phyloP scores from a whole-genome alignment of 64 coral and sea anemone genomes.

The Montipora efflorescens region DNA sequence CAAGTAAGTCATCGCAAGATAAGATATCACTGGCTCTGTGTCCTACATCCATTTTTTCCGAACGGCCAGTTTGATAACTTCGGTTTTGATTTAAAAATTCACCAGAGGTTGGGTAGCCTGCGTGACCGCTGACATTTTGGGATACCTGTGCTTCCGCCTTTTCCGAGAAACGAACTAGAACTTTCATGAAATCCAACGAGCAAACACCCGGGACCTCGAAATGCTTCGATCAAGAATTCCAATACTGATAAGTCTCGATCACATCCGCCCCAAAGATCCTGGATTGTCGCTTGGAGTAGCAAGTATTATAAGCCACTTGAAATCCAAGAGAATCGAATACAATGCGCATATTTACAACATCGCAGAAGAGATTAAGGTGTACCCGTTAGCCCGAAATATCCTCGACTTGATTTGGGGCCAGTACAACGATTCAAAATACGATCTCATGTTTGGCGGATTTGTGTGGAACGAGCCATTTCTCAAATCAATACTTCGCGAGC shows the following conservation, averaged over 20 bases:
- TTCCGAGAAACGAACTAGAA: too few relatives aligned
- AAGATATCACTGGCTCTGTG: too few relatives aligned
- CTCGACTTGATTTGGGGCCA: conserved; percentile 14
- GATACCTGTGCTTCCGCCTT: too few relatives aligned
- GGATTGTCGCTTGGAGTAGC: conserved; percentile 11
- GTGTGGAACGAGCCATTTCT: conserved; percentile 56
- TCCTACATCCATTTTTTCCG: too few relatives aligned
- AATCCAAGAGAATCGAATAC: conserved; percentile 7
- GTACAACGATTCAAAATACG: conserved; percentile 24
- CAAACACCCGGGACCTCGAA: not conserved
- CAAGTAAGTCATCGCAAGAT: too few relatives aligned
- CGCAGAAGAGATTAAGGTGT: not conserved
- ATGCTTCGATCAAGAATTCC: conserved; percentile 20
- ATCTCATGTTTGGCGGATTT: conserved; percentile 48
- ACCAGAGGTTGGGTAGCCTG: too few relatives aligned
- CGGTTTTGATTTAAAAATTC: too few relatives aligned
- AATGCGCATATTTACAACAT: conserved; percentile 12
- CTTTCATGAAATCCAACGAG: too few relatives aligned
- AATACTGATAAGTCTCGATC: conserved; percentile 26
- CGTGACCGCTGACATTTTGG: too few relatives aligned
- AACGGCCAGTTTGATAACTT: too few relatives aligned
- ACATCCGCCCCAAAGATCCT: conserved; percentile 41
- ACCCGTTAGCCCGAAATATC: not conserved
- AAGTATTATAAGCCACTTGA: conserved; percentile 3
- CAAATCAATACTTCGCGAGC: not conserved